Conservation (phyloP, 64 coral and sea anemone species). For the Montipora cactus region DNA sequence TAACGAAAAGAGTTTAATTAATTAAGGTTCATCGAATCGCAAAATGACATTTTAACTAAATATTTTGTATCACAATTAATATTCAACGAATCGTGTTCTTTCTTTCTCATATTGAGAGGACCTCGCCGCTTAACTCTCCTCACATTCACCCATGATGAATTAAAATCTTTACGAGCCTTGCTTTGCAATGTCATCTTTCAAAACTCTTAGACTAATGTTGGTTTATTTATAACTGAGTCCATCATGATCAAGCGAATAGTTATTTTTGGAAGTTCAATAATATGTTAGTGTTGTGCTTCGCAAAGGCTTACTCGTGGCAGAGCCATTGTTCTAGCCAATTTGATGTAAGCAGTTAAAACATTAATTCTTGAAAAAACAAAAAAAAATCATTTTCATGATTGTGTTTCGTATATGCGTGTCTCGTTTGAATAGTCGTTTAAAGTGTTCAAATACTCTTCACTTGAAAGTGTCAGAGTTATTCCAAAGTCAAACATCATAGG, state of each 20-base stretch:
- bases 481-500: background rate
- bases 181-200: background rate
- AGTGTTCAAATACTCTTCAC: slow-evolving; percentile 11
- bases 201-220: background rate
- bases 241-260: background rate
- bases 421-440: background rate
- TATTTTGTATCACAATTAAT: no score
- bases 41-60: no score
- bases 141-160: background rate
- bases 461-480: background rate
- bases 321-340: background rate
- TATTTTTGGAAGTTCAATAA: background rate
- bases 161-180: background rate
- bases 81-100: no score
- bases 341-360: background rate
- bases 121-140: background rate
- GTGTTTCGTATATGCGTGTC: background rate
- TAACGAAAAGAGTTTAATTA: no score
- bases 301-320: background rate
- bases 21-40: no score
- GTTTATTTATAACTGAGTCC: background rate
- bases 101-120: background rate
- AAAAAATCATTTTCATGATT: background rate
- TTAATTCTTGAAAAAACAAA: background rate
- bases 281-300: background rate